Base-by-base conservation (phyloP, 2,797 vertebrate genomes). In the Pangasius larnaudii region DNA sequence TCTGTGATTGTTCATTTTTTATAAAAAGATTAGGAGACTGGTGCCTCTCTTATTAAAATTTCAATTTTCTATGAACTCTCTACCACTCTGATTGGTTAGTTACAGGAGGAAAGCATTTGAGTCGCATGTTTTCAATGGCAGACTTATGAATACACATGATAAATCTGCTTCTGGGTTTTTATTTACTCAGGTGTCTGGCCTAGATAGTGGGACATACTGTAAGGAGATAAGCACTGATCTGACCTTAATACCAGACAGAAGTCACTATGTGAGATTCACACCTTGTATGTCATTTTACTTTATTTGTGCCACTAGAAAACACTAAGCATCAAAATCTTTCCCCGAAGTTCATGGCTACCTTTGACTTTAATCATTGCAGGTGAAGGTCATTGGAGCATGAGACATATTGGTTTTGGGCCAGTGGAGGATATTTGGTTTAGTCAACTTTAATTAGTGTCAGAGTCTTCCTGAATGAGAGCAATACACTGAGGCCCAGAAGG, bases 381-480 rank as follows among this genome's bases (percentile, higher is more conserved):
- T 51, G 8, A 71, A 87, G 77, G 56, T 59, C 77, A 46, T n/a
- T 71, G 10, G 49, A 58, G 63, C 75, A 80, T 36, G 30, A 67
- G 63, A 42, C 65, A 71, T 24, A 59, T 69, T 87, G 49, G 33
- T 71, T 42, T 63, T 80, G 30, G 33, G 51, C 27, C 18, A 77
- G n/a, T 74, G 69, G 72, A 58, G 74, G 61, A 72, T 87, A 85
- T 89, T 84, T 85, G 58, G 75, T 80, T 72, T 86, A 86, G 53
- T 88, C 77, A 78, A 42, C n/a, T 49, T 84, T 65, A 74, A 84
- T 88, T 84, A 78, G n/a, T 53, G 13, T 82, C 27, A 11, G 67
- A 59, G 61, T 36, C 53, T 46, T 16, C 9, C 5, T n/a, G 1
- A 77, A 71, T 71, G 30, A 53, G 81, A 67, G n/a, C 61, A 65